Percentiles rank a stretch among this genome's conserved stretches.
Evolutionary conservation across 2,888 invertebrate genomes (phyloP).

Genomic region (Eugnorisma glareosa): DNA sequence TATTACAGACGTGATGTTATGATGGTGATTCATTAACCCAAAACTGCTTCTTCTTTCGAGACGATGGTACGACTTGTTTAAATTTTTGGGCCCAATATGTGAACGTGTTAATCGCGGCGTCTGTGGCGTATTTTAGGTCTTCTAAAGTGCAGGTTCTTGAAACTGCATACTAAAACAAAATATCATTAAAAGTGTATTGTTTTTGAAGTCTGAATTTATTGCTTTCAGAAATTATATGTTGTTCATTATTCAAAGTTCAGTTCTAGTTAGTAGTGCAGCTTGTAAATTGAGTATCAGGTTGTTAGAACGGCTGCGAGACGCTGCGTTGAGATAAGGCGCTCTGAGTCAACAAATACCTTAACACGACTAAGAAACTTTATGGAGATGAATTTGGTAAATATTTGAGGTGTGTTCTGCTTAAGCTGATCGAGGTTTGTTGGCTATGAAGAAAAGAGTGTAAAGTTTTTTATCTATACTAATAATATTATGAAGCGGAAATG

Average conservation of each 20-base stretch:
- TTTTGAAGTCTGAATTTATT: neutral
- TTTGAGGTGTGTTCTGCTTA: neutral
- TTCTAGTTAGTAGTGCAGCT: constrained; percentile 17
- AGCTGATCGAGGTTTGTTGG: neutral
- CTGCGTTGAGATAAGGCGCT: constrained; percentile 26
- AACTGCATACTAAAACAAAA: neutral
- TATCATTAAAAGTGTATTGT: neutral
- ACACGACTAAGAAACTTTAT: constrained; percentile 3
- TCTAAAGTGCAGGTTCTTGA: too few species aligned
- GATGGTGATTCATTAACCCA: neutral
- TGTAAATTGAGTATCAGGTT: constrained; percentile 50
- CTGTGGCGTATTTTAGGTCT: too few species aligned
- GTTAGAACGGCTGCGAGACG: constrained; percentile 29
- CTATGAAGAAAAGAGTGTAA: neutral
- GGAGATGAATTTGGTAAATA: constrained; percentile 5
- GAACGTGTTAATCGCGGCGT: too few species aligned
- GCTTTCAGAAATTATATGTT: constrained; percentile 6
- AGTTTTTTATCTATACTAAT: too few species aligned
- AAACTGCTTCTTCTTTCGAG: neutral
- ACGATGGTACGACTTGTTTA: too few species aligned
- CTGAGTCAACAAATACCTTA: constrained; percentile 10
- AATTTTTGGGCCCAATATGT: too few species aligned
- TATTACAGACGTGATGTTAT: too few species aligned
- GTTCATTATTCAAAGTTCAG: constrained; percentile 18
- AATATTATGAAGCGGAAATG: too few species aligned